A percentile compares a stretch with the other conserved stretches of the same genome.
Evolutionary conservation across 2,797 vertebrate genomes (phyloP).

Genomic region (Eleutherodactylus coqui): DNA sequence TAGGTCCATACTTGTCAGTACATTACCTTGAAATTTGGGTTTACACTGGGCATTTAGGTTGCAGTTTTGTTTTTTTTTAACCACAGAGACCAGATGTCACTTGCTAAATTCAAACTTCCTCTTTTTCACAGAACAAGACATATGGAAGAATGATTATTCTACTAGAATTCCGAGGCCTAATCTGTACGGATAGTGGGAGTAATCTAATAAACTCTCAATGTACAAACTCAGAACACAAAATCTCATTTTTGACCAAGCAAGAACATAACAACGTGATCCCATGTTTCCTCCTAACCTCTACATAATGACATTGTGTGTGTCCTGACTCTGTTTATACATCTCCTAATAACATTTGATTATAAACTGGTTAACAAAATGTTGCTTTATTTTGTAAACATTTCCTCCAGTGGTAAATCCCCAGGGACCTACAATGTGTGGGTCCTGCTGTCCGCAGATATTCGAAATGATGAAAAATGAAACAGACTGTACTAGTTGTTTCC

Average conservation of each 20-base stretch:
- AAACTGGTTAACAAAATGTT: not conserved
- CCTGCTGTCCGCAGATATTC: conserved; percentile 7
- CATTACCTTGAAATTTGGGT: not conserved
- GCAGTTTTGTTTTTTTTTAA: not conserved
- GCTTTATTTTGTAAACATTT: conserved; percentile 19
- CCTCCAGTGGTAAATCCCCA: not conserved
- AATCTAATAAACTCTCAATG: conserved; percentile 1
- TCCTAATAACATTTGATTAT: conserved; percentile 6
- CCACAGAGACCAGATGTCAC: not conserved
- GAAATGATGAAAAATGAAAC: conserved; percentile 30
- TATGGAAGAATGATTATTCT: not conserved
- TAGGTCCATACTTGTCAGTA: not conserved
- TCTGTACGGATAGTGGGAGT: not conserved
- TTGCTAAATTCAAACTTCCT: not conserved
- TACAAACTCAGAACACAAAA: not conserved
- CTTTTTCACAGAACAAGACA: not conserved
- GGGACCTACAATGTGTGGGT: conserved; percentile 28
- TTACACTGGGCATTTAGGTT: not conserved
- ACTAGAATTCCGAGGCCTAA: not conserved
- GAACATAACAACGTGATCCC: not conserved
- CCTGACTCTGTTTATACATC: not conserved
- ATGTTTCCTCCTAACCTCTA: not conserved
- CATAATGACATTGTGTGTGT: not conserved
- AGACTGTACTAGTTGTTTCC: conserved; percentile 32
- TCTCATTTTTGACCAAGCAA: not conserved